Conservation (phyloP, 1,140 invertebrate genomes). For the Nasonia longicornis region DNA sequence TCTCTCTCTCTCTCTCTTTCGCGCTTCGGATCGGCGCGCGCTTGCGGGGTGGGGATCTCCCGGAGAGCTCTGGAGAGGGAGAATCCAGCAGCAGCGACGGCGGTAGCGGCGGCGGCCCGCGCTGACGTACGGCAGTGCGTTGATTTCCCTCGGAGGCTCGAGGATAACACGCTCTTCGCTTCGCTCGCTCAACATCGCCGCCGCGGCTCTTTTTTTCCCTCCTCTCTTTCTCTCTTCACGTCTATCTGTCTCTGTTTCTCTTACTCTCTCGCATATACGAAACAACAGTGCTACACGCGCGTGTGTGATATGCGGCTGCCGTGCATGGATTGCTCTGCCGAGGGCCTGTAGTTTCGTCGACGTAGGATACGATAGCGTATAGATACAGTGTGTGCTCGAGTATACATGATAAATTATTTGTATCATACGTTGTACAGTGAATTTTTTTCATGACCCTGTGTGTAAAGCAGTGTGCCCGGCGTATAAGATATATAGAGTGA, state of each 20-base stretch:
- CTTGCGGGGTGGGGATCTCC: neutral
- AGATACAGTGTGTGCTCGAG: neutral
- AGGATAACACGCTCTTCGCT: slow-evolving; percentile 21
- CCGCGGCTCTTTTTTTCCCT: neutral
- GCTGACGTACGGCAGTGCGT: slow-evolving; percentile 38
- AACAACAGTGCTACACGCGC: neutral
- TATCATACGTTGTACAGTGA: neutral
- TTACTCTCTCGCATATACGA: neutral
- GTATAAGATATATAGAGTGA: neutral
- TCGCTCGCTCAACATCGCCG: neutral
- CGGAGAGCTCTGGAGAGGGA: slow-evolving; percentile 39
- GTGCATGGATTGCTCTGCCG: neutral
- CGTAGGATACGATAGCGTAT: neutral
- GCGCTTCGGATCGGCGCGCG: neutral
- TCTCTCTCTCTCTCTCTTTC: neutral
- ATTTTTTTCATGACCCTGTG: neutral
- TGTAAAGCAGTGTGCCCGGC: neutral
- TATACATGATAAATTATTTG: neutral
- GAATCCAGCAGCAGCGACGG: slow-evolving; percentile 39
- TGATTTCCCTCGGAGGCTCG: slow-evolving; percentile 44
- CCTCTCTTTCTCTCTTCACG: neutral
- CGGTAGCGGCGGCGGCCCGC: slow-evolving; percentile 29
- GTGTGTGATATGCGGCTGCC: neutral
- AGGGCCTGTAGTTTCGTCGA: neutral
- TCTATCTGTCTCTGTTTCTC: neutral